phyloP scores from a whole-genome alignment of 2,888 invertebrate species.

The Acanthosepion pharaonis region DNA sequence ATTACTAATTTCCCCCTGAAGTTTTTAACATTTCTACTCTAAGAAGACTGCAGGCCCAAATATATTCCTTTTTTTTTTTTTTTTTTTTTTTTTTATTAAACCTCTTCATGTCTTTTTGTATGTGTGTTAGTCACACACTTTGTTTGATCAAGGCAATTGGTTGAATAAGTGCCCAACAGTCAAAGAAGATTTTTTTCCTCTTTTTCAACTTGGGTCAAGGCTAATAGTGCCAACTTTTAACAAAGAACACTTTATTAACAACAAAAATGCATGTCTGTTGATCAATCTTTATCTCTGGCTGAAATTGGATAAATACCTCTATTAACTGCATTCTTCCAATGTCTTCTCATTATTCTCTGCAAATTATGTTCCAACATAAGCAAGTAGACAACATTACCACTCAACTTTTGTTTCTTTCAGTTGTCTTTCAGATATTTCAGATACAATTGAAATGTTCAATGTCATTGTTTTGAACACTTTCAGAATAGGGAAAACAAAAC shows the following conservation, averaged over 20 bases:
- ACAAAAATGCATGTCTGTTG: slow-evolving; percentile 23
- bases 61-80: neutral
- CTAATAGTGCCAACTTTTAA: neutral
- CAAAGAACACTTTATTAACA: slow-evolving; percentile 33
- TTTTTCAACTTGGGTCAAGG: neutral
- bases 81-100: neutral
- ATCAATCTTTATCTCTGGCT: neutral
- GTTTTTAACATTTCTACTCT: neutral
- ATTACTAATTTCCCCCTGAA: neutral
- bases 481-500: neutral
- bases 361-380: neutral
- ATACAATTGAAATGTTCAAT: neutral
- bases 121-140: slow-evolving; percentile 13
- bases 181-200: neutral
- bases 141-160: neutral
- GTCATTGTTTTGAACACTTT: neutral
- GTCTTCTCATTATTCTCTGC: slow-evolving; percentile 25
- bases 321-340: slow-evolving; percentile 1
- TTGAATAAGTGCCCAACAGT: neutral
- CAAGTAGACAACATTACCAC: slow-evolving; percentile 34
- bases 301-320: slow-evolving; percentile 22
- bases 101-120: neutral
- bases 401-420: neutral
- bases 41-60: neutral
- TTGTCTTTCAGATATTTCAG: neutral